Evolutionary conservation across 1,140 invertebrate species (phyloP).

Genomic region (Cyrtorhinus lividipennis): DNA sequence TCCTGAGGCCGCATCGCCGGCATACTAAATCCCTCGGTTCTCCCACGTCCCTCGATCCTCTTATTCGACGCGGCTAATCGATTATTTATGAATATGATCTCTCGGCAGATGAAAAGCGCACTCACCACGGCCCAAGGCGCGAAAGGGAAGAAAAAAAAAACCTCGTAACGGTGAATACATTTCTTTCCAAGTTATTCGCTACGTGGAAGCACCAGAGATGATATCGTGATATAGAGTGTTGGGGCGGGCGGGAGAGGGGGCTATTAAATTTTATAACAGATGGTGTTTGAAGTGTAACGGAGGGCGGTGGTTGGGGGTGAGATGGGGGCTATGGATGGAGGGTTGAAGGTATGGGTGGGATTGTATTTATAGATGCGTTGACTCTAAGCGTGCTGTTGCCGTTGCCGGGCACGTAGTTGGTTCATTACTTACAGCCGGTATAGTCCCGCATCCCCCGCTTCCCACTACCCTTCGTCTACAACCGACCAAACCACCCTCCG

Average conservation of each 20-base stretch:
- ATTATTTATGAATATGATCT: constrained; percentile 7
- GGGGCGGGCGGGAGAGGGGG: not conserved
- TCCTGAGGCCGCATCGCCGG: too few species aligned
- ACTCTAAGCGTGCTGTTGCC: constrained; percentile 6
- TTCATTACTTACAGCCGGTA: constrained; percentile 9
- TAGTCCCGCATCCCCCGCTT: not conserved
- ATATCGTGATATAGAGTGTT: not conserved
- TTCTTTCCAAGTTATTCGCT: not conserved
- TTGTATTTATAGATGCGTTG: constrained; percentile 10
- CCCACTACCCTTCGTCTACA: not conserved
- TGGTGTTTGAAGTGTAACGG: constrained; percentile 4
- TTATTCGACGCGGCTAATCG: too few species aligned
- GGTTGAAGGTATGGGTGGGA: not conserved
- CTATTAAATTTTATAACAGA: constrained; percentile 7
- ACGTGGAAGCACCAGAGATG: not conserved
- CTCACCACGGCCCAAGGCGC: not conserved
- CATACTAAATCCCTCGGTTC: too few species aligned
- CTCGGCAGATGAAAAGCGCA: not conserved
- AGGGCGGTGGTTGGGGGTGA: not conserved
- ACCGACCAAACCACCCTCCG: not conserved
- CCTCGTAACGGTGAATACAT: not conserved
- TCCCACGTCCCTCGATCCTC: too few species aligned
- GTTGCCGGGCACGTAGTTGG: constrained; percentile 7
- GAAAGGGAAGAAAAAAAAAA: not conserved
- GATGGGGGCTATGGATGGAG: not conserved